These are phyloP conservation scores for Regulus satrapa DNA, from an alignment of 2,113 vertebrate species.

Conservation along the genomic window DNA sequence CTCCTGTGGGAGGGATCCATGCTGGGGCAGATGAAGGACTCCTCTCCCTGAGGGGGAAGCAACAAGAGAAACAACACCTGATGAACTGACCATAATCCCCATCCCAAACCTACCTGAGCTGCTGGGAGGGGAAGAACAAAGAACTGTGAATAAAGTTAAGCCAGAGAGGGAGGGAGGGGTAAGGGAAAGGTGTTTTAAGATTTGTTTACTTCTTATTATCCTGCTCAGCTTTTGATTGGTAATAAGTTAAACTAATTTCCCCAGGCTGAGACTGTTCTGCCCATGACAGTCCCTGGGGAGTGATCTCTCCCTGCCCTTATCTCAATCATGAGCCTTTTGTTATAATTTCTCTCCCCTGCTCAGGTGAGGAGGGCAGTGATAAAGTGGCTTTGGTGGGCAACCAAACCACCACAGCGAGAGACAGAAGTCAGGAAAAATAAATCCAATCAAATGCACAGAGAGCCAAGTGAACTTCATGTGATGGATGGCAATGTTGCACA, in stretches of 20 bases:
- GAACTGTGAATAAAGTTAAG: not conserved
- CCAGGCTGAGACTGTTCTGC: not conserved
- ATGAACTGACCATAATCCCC: not conserved
- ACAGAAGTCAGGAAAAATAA: not conserved
- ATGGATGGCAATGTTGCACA: not conserved
- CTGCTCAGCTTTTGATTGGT: not conserved
- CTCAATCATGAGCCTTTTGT: not conserved
- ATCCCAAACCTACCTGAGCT: not conserved
- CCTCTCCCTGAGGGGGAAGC: not conserved
- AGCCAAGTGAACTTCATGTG: not conserved
- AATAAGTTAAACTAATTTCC: not conserved
- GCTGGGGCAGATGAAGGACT: not conserved
- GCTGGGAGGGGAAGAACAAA: not conserved
- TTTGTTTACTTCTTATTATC: not conserved
- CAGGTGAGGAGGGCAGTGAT: not conserved
- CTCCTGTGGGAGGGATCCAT: not conserved
- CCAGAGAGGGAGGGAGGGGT: not conserved
- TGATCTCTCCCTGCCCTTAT: not conserved
- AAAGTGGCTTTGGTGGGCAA: not conserved
- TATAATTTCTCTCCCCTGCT: not conserved
- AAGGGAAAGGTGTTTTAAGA: not conserved
- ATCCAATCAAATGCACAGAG: not conserved
- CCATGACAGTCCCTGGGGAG: not conserved
- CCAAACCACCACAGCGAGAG: not conserved
- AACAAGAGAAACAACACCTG: not conserved